These are phyloP conservation scores for Phoeniculus purpureus DNA, from an alignment of 2,797 vertebrate species.

Conservation along the genomic window DNA sequence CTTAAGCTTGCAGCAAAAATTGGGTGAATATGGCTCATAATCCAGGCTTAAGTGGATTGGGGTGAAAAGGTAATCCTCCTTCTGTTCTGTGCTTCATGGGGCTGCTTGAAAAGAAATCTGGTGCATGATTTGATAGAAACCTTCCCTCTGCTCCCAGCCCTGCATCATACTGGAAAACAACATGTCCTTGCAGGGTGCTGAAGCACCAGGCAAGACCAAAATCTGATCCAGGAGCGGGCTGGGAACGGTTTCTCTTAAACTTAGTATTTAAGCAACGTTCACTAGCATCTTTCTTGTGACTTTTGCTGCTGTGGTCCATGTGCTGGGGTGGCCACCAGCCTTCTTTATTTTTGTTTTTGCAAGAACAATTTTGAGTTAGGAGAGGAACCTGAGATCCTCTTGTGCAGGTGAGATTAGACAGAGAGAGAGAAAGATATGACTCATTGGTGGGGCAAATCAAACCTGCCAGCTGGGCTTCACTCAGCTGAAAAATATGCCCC, in stretches of 20 bases:
- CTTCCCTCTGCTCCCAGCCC: background rate
- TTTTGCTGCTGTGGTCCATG: background rate
- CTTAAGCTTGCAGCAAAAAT: conserved; percentile 56
- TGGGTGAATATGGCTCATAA: conserved; percentile 68
- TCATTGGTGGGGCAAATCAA: conserved; percentile 67
- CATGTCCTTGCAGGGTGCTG: background rate
- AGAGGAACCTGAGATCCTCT: conserved; percentile 41
- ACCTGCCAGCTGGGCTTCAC: conserved; percentile 65
- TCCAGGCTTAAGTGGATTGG: conserved; percentile 59
- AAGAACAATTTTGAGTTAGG: background rate
- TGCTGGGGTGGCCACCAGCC: background rate
- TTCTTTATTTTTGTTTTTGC: conserved; percentile 10
- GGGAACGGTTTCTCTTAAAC: background rate
- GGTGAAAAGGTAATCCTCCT: conserved; percentile 51
- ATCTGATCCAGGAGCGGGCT: background rate
- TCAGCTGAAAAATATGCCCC: conserved; percentile 68
- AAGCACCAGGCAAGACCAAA: background rate
- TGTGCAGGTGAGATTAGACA: conserved; percentile 38
- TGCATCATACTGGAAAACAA: background rate
- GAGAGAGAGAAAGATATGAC: conserved; percentile 34
- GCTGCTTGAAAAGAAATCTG: conserved; percentile 14
- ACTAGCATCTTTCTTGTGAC: background rate
- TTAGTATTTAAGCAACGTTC: background rate
- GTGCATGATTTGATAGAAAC: conserved; percentile 1
- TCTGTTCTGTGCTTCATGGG: conserved; percentile 38